A percentile compares a stretch with the other conserved stretches of the same genome.
phyloP scores from a whole-genome alignment of 2,113 vertebrate genomes.

The Urocitellus parryii region DNA sequence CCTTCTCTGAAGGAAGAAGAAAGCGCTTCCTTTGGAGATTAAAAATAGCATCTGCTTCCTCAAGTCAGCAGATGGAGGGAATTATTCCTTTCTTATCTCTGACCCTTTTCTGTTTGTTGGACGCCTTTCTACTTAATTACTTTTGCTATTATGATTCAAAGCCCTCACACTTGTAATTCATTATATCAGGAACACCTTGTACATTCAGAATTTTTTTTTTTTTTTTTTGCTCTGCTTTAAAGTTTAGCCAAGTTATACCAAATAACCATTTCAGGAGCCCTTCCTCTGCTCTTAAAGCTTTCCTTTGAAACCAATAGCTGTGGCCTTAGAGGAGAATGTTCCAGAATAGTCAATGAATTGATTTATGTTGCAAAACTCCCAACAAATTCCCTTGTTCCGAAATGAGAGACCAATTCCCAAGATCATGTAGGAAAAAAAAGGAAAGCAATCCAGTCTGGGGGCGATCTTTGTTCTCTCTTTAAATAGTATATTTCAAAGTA shows the following conservation, averaged over 20 bases:
- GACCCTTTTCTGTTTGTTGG: not conserved
- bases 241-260: not conserved
- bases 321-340: not conserved
- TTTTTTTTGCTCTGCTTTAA: not conserved
- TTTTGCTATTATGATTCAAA: not conserved
- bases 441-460: not conserved
- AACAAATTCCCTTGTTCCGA: not conserved
- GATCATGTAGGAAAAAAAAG: not conserved
- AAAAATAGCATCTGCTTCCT: slow-evolving; percentile 46
- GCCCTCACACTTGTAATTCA: not conserved
- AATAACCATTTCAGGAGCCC: not conserved
- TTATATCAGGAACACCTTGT: slow-evolving; percentile 22
- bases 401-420: not conserved
- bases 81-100: slow-evolving; percentile 18
- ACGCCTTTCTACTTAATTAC: slow-evolving; percentile 44
- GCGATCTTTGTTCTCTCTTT: slow-evolving; percentile 37
- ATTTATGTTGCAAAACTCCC: not conserved
- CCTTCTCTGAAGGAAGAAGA: slow-evolving; percentile 11
- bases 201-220: not conserved
- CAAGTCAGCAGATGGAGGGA: slow-evolving; percentile 30
- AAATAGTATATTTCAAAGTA: slow-evolving; percentile 65
- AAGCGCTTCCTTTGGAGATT: slow-evolving; percentile 21
- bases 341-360: not conserved
- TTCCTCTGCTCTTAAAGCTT: not conserved
- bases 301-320: not conserved